phyloP scores from a whole-genome alignment of 2,888 invertebrate species.

The Dryobotodes eremita region DNA sequence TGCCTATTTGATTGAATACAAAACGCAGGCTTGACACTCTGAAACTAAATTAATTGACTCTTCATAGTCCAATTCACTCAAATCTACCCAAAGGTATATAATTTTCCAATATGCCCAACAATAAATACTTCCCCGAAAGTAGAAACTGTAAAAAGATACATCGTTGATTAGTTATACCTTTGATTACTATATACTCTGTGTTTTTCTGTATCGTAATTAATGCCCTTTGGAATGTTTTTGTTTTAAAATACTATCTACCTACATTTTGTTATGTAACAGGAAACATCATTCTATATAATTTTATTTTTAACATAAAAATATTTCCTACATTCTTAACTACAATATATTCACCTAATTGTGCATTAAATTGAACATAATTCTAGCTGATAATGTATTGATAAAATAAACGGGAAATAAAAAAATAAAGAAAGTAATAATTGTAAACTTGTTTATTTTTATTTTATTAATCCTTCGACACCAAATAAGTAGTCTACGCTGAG shows the following conservation, averaged over 20 bases:
- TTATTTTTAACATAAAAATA: constrained; percentile 34
- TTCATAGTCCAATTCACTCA: not conserved
- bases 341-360: constrained; percentile 77
- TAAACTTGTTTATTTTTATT: constrained; percentile 48
- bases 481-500: too few species aligned
- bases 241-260: not conserved
- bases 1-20: not conserved
- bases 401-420: constrained; percentile 65
- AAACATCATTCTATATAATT: constrained; percentile 1
- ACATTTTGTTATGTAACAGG: not conserved
- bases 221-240: too few species aligned
- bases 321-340: constrained; percentile 57
- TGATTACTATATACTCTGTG: not conserved
- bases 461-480: not conserved
- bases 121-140: not conserved
- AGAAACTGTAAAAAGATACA: not conserved
- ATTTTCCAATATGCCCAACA: not conserved
- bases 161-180: not conserved
- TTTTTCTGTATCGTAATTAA: not conserved
- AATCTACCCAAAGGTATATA: not conserved
- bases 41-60: not conserved
- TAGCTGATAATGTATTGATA: constrained; percentile 76
- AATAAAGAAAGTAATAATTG: constrained; percentile 67
- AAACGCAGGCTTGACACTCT: not conserved
- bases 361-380: constrained; percentile 79